These are phyloP conservation scores for Morpho deidamia DNA, from an alignment of 2,888 invertebrate species.

Conservation along the genomic window DNA sequence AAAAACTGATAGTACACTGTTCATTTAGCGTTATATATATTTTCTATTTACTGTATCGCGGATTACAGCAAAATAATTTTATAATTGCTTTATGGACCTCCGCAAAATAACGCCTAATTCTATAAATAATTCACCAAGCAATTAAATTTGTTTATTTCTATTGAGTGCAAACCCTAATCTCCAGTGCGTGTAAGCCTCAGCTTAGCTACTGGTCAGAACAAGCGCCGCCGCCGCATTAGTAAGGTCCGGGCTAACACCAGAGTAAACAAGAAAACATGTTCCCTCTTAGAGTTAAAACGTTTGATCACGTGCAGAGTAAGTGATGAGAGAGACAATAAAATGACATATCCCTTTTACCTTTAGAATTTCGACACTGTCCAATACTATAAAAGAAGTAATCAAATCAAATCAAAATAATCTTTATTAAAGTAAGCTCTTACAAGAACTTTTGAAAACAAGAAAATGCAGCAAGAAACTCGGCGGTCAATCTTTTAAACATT, in stretches of 20 bases:
- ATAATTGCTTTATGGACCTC: too few species aligned
- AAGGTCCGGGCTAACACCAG: constrained; percentile 29
- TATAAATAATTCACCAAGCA: too few species aligned
- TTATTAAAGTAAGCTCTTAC: background rate
- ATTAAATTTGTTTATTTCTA: too few species aligned
- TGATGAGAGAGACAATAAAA: constrained; percentile 5
- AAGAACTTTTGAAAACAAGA: background rate
- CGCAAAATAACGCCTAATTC: too few species aligned
- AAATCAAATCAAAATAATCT: background rate
- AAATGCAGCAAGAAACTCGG: too few species aligned
- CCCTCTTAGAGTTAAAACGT: constrained; percentile 30
- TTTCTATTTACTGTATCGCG: too few species aligned
- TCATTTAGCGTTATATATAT: too few species aligned
- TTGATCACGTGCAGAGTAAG: constrained; percentile 22
- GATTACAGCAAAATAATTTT: too few species aligned
- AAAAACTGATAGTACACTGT: too few species aligned
- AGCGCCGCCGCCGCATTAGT: constrained; percentile 31
- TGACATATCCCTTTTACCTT: background rate
- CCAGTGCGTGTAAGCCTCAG: constrained; percentile 5
- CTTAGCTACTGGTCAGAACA: constrained; percentile 22
- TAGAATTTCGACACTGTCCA: background rate
- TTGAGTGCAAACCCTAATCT: background rate
- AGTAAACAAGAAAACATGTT: constrained; percentile 28
- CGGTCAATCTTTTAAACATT: too few species aligned
- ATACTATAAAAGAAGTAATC: too few species aligned